Percentiles rank a stretch among this genome's conserved stretches.
These are phyloP conservation scores for Halcyon malimbica DNA, from an alignment of 2,113 vertebrate genomes.

Conservation along the genomic window DNA sequence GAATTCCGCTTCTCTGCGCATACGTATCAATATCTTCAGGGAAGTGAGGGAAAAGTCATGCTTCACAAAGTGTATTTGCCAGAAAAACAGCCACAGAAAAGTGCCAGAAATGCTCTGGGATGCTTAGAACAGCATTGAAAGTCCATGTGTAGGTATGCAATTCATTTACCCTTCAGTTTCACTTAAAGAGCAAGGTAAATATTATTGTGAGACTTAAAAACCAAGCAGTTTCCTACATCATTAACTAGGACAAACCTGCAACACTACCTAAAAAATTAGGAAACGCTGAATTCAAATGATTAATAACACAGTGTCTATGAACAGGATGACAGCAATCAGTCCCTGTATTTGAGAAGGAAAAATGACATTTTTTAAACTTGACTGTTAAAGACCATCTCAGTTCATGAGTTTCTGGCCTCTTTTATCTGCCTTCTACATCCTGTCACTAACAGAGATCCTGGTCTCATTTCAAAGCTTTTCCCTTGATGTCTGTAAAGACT, in stretches of 20 bases:
- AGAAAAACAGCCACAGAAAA: not conserved
- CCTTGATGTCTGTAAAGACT: not conserved
- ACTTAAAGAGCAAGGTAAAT: not conserved
- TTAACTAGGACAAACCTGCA: not conserved
- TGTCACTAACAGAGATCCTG: not conserved
- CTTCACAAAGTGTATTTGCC: not conserved
- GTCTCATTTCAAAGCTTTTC: not conserved
- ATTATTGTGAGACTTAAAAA: not conserved
- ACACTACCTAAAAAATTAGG: not conserved
- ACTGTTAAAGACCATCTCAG: not conserved
- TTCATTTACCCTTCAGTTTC: not conserved
- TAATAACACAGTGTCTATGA: not conserved
- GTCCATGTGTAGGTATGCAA: not conserved
- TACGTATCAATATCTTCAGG: not conserved
- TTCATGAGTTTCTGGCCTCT: not conserved
- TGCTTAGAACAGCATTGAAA: not conserved
- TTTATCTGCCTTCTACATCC: not conserved
- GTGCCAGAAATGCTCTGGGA: not conserved
- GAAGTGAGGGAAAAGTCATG: not conserved
- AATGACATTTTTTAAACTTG: not conserved
- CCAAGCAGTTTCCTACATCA: not conserved
- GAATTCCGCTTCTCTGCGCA: not conserved
- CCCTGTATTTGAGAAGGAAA: not conserved
- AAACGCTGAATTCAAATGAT: not conserved
- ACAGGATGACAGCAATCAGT: not conserved